Percentiles rank a stretch among this genome's conserved stretches.
Evolutionary conservation across 2,113 vertebrate species (phyloP).

Genomic region (Pomatostomus ruficeps): DNA sequence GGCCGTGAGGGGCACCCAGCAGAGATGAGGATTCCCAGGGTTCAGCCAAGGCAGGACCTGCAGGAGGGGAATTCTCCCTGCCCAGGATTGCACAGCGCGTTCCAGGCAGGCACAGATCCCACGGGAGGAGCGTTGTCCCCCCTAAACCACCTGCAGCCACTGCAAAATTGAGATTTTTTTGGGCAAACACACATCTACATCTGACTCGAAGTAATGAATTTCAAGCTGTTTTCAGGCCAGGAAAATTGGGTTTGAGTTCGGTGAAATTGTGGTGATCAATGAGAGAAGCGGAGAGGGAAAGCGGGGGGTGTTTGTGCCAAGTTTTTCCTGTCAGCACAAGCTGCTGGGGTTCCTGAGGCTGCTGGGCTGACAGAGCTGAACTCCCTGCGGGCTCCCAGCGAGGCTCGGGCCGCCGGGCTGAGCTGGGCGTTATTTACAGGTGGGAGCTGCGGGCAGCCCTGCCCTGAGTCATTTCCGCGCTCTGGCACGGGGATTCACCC

Average conservation of each 20-base stretch:
- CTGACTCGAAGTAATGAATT: not conserved
- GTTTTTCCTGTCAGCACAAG: not conserved
- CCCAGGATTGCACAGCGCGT: not conserved
- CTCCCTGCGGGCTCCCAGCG: not conserved
- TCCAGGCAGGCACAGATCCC: not conserved
- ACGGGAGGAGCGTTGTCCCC: accelerated
- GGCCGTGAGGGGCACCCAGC: not conserved
- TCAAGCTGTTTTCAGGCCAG: not conserved
- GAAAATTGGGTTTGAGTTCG: not conserved
- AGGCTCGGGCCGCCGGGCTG: not conserved
- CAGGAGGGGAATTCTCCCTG: not conserved
- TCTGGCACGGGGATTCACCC: not conserved
- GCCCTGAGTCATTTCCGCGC: slow-evolving; percentile 21
- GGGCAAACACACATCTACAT: accelerated
- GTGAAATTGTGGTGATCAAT: accelerated
- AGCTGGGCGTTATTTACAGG: not conserved
- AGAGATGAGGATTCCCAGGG: accelerated
- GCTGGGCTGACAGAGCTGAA: not conserved
- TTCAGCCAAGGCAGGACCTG: not conserved
- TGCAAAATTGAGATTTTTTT: not conserved
- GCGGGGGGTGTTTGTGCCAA: not conserved
- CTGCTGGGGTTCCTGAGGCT: not conserved
- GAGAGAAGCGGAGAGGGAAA: not conserved
- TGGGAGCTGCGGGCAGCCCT: not conserved
- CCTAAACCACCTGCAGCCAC: not conserved